Evolutionary conservation across 2,888 invertebrate genomes (phyloP).

Genomic region (Archaeoteleia sp.): DNA sequence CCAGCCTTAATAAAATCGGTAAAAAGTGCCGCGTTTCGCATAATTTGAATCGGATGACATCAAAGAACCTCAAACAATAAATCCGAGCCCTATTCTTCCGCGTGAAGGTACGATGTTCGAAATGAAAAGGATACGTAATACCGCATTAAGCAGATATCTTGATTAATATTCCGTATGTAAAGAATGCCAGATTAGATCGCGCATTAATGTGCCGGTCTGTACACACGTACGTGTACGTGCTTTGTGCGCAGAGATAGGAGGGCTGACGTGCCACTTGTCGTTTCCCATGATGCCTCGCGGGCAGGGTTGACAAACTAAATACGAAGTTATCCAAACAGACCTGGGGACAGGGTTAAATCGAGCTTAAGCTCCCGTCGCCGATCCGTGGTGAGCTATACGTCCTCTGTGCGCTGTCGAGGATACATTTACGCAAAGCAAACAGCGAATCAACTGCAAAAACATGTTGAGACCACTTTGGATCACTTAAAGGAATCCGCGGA

Average conservation of each 20-base stretch:
- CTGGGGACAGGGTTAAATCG: constrained; percentile 72
- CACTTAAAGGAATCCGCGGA: constrained; percentile 66
- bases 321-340: constrained; percentile 71
- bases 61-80: constrained; percentile 34
- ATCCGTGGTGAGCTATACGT: constrained; percentile 22
- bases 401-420: constrained; percentile 29
- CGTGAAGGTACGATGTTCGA: neutral
- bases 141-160: constrained; percentile 22
- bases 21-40: too few species aligned
- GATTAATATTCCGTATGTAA: constrained; percentile 51
- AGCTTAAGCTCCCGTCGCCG: constrained; percentile 61
- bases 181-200: constrained; percentile 49
- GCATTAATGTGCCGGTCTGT: constrained; percentile 38
- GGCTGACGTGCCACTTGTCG: constrained; percentile 69
- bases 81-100: constrained; percentile 4
- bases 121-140: constrained; percentile 21
- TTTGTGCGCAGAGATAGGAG: constrained; percentile 27
- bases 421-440: constrained; percentile 63
- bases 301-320: constrained; percentile 74
- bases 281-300: constrained; percentile 73
- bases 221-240: constrained; percentile 39
- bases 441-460: constrained; percentile 72
- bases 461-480: constrained; percentile 60
- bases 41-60: constrained; percentile 7
- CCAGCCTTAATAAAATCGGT: too few species aligned